Evolutionary conservation across 1,140 invertebrate genomes (phyloP).

Genomic region (Ooceraea biroi): DNA sequence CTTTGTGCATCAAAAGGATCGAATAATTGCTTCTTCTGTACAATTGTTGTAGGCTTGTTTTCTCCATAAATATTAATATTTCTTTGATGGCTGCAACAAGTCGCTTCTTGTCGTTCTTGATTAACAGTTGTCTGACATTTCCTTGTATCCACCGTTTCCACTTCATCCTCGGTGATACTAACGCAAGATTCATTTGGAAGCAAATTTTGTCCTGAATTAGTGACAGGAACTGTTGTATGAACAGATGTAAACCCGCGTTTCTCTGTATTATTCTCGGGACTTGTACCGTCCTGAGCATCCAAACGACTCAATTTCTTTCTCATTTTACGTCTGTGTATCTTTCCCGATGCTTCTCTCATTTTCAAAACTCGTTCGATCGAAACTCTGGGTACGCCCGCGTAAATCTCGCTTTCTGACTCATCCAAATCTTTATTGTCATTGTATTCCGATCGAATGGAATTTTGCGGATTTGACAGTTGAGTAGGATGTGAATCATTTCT

Average conservation of each 20-base stretch:
- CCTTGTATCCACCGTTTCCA: not conserved
- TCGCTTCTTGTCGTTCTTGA: not conserved
- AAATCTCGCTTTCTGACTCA: conserved; percentile 68
- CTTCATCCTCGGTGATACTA: conserved; percentile 70
- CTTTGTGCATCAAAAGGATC: not conserved
- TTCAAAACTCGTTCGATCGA: conserved; percentile 59
- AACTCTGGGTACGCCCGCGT: conserved; percentile 70
- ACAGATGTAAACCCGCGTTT: not conserved
- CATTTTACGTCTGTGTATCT: conserved; percentile 25
- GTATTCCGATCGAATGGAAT: not conserved
- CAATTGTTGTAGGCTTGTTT: not conserved
- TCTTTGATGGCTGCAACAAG: not conserved
- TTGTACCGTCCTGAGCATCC: not conserved
- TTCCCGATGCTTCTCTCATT: not conserved
- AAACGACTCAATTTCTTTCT: conserved; percentile 4
- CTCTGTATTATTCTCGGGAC: not conserved
- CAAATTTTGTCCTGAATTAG: not conserved
- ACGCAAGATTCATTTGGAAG: conserved; percentile 63
- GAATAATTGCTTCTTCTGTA: not conserved
- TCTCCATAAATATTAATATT: not conserved
- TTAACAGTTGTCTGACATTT: no score
- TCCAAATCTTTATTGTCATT: conserved; percentile 1
- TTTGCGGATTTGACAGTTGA: not conserved
- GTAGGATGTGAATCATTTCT: not conserved
- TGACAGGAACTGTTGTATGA: not conserved